Percentiles rank a stretch among this genome's conserved stretches.
phyloP scores from a whole-genome alignment of 2,797 vertebrate genomes.

The Xerus rutilus region DNA sequence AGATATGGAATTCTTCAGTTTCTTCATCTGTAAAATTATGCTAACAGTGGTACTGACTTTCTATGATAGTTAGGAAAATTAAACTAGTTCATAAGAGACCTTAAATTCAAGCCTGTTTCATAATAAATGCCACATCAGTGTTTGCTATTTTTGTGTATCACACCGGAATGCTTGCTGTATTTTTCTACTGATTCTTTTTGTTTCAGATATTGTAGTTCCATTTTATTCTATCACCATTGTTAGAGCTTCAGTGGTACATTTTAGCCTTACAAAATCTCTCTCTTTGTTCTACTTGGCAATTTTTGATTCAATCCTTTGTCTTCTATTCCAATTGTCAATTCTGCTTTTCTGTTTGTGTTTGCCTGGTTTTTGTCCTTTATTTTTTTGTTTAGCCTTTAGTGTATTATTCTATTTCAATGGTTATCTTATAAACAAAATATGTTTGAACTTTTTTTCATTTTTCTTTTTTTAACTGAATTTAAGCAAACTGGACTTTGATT shows the following conservation, averaged over 20 bases:
- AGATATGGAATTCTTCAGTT: not conserved
- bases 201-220: not conserved
- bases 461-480: not conserved
- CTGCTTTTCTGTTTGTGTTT: slow-evolving; percentile 1
- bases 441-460: not conserved
- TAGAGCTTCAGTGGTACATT: not conserved
- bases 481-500: not conserved
- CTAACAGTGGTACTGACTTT: not conserved
- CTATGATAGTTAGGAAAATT: not conserved
- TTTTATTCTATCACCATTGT: not conserved
- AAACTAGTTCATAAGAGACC: not conserved
- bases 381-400: slow-evolving; percentile 3
- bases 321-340: not conserved
- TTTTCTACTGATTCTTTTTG: not conserved
- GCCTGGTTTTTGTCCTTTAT: not conserved
- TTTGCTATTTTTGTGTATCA: not conserved
- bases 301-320: slow-evolving; percentile 1
- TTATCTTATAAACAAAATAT: not conserved
- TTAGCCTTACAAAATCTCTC: not conserved
- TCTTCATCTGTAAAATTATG: not conserved
- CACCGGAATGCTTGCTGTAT: not conserved
- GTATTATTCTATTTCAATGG: not conserved
- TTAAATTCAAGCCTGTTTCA: not conserved
- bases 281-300: not conserved
- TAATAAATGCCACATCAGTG: not conserved